Evolutionary conservation across 2,113 vertebrate genomes (phyloP).

Genomic region (Promerops cafer): DNA sequence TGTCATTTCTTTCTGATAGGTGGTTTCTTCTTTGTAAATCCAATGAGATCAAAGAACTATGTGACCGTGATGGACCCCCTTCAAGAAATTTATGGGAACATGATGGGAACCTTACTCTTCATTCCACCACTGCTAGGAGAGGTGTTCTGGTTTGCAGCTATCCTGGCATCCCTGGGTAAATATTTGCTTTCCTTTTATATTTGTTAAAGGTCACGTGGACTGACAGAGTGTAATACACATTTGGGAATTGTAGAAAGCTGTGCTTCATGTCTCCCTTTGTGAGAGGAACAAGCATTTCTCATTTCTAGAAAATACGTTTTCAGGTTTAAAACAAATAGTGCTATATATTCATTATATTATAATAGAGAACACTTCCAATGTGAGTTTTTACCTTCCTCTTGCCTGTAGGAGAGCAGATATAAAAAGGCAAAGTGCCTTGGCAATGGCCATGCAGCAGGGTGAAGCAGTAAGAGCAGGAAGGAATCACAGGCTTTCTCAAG

Average conservation of each 20-base stretch:
- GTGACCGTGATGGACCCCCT: conserved; percentile 80
- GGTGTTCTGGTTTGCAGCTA: conserved; percentile 80
- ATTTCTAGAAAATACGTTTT: not conserved
- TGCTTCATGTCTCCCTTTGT: not conserved
- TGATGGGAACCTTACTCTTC: conserved; percentile 70
- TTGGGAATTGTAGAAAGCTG: not conserved
- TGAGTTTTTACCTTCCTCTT: not conserved
- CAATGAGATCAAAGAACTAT: conserved; percentile 82
- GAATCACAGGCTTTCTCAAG: rapidly evolving
- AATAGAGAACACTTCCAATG: not conserved
- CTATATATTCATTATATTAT: not conserved
- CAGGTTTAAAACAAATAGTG: not conserved
- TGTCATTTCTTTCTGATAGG: conserved; percentile 38
- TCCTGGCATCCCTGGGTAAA: conserved; percentile 80
- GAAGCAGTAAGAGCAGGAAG: not conserved
- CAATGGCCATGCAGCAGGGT: not conserved
- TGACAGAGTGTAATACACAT: not conserved
- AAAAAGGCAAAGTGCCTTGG: not conserved
- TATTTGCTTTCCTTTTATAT: not conserved
- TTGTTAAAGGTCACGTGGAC: not conserved
- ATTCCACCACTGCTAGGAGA: conserved; percentile 73
- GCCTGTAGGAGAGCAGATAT: not conserved
- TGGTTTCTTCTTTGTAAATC: conserved; percentile 77
- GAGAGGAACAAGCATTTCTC: not conserved
- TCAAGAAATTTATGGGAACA: conserved; percentile 75